Evolutionary conservation across 2,888 invertebrate genomes (phyloP), one percentile per base, ranked within the genome.

Genomic region (Xestia c-nigrum): DNA sequence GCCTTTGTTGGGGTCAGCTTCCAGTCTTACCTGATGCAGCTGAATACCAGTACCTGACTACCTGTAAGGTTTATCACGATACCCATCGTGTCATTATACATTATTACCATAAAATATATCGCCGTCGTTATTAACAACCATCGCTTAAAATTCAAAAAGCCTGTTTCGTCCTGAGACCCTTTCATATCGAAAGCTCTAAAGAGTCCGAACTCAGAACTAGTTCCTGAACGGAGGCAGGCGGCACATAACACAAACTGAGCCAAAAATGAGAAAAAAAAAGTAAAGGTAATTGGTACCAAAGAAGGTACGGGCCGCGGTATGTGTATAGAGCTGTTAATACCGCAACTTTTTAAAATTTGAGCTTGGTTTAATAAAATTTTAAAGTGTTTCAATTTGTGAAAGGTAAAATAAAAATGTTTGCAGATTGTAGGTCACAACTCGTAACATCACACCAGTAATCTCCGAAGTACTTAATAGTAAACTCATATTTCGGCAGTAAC

Each of bases 211-310:
- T 66, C 43, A 77, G 70, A 88, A 80, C 79, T 81, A 81, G 83
- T 88, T 83, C 75, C 77, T 80, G 66, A 78, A 82, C 80, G 75
- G 72, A 69, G 72, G 43, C 81, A 85, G 75, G 74, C 72, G 67
- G 43, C 81, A 86, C 85, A 78, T 83, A 83, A 80, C 83, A 86
- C 86, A 83, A 75, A 80, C 80, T 75, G 82, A 63, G 71, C 79
- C 87, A 83, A 90, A 92, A 89, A 85, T 79, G 64, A 84, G n/a
- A 86, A 86, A 91, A 90, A 86, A 87, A 91, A 90, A 89, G 86
- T 83, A 89, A 89, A 89, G 81, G 88, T 89, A 89, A 90, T 90
- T 85, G 86, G 87, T 84, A 89, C 81, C 85, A 89, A 87, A 89
- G 89, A 89, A 86, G 87, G 89, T 89, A 87, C 74, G 76, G 74